Evolutionary conservation across 2,113 vertebrate genomes (phyloP).

Genomic region (Peromyscus maniculatus): DNA sequence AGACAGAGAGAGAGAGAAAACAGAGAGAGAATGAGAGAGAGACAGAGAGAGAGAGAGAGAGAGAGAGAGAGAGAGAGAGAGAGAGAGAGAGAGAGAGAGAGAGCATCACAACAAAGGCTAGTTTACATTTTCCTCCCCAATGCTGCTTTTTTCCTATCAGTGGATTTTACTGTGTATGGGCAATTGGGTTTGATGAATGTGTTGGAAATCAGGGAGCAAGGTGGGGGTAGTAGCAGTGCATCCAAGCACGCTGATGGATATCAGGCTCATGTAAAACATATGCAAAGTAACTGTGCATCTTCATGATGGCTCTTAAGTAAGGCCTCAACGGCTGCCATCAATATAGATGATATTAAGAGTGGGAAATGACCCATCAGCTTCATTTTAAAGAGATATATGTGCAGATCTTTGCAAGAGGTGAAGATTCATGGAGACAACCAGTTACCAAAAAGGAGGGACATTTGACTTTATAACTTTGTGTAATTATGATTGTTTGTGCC

Average conservation of each 20-base stretch:
- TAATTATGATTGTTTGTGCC: background rate
- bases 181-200: conserved; percentile 58
- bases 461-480: background rate
- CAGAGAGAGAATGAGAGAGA: background rate
- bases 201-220: background rate
- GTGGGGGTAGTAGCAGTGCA: background rate
- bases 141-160: background rate
- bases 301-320: conserved; percentile 21
- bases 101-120: conserved; percentile 62
- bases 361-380: background rate
- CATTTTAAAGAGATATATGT: background rate
- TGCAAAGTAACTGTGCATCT: background rate
- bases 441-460: background rate
- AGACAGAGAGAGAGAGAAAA: background rate
- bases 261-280: conserved; percentile 2
- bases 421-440: background rate
- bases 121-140: conserved; percentile 58
- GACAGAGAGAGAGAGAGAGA: background rate
- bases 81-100: background rate
- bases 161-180: conserved; percentile 36
- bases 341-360: background rate
- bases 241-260: background rate
- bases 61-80: background rate
- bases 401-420: background rate
- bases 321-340: background rate